Evolutionary conservation across 2,113 vertebrate species (phyloP).

Genomic region (Pseudolaguvia tuberculata): DNA sequence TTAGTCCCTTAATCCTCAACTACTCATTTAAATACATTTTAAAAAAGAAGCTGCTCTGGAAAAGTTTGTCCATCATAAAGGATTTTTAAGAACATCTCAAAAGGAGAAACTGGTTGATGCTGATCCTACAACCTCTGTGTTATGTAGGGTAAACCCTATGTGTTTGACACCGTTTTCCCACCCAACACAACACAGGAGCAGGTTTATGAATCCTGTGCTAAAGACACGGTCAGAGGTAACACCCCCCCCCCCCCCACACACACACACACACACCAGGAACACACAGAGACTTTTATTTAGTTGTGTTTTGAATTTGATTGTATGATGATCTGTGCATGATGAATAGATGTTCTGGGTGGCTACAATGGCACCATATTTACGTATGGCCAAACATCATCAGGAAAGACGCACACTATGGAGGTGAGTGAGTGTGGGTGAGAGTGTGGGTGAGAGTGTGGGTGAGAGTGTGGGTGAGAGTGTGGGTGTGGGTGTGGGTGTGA

Average conservation of each 20-base stretch:
- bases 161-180: slow-evolving; percentile 84
- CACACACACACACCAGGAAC: not conserved
- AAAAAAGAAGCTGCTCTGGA: no score
- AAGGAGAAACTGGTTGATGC: no score
- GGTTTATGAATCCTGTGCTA: slow-evolving; percentile 87
- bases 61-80: no score
- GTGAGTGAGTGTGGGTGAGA: no score
- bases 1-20: no score
- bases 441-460: no score
- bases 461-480: no score
- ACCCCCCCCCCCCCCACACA: no score
- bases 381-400: slow-evolving; percentile 89
- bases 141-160: slow-evolving; percentile 83
- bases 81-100: not conserved
- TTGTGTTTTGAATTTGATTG: not conserved
- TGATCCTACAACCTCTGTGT: slow-evolving; percentile 9
- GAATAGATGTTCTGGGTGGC: slow-evolving; percentile 84
- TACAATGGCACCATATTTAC: slow-evolving; percentile 94
- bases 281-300: not conserved
- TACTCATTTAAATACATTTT: no score
- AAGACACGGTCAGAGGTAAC: slow-evolving; percentile 90
- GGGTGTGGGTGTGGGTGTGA: not conserved
- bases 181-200: slow-evolving; percentile 85
- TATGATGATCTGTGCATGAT: not conserved
- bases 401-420: slow-evolving; percentile 87